Percentiles rank a stretch among this genome's conserved stretches.
Conservation (phyloP, 2,888 invertebrate genomes). For the Baronia brevicornis region DNA sequence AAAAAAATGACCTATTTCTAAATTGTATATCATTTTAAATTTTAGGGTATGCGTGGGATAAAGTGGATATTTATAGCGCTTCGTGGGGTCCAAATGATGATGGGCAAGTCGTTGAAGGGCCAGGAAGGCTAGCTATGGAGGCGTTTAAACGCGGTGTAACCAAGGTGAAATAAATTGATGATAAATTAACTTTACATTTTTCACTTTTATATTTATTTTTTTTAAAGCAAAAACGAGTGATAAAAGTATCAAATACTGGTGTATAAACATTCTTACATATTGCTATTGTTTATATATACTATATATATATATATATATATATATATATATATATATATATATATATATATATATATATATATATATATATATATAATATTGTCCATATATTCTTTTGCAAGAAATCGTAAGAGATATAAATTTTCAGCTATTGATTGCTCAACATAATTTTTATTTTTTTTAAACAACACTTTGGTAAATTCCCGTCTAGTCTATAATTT, state of each 20-base stretch:
- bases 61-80: conserved; percentile 93
- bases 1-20: neutral
- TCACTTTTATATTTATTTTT: neutral
- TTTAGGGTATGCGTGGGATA: conserved; percentile 78
- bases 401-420: too few species aligned
- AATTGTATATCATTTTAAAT: conserved; percentile 4
- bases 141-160: conserved; percentile 85
- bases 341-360: too few species aligned
- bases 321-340: too few species aligned
- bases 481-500: too few species aligned
- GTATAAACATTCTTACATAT: conserved; percentile 2
- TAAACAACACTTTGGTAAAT: too few species aligned
- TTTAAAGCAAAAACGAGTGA: too few species aligned
- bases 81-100: conserved; percentile 97
- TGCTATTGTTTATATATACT: conserved; percentile 2
- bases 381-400: too few species aligned
- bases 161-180: conserved; percentile 70
- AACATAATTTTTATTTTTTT: too few species aligned
- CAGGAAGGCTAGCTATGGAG: conserved; percentile 84
- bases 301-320: conserved; percentile 17
- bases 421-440: too few species aligned
- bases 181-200: neutral
- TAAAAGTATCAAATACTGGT: too few species aligned
- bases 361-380: too few species aligned
- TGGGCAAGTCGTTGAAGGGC: conserved; percentile 91